These are phyloP conservation scores for Cassiopea andromeda DNA, from an alignment of 30 jellyfish, hydroid and myxozoan genomes.

Conservation along the genomic window DNA sequence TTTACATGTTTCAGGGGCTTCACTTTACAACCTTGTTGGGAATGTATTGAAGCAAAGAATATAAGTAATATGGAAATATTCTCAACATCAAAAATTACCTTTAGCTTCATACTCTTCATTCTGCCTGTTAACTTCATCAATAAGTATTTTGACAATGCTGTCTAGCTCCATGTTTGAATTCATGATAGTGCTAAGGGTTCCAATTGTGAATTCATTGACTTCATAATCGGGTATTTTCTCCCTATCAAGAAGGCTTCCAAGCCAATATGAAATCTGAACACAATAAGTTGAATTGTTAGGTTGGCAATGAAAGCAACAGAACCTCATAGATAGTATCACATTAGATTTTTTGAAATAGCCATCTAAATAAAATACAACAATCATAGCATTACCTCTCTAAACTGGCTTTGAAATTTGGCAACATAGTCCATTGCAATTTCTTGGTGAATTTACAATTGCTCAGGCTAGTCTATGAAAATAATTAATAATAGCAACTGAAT, in stretches of 20 bases:
- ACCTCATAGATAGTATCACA: background rate
- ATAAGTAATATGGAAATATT: background rate
- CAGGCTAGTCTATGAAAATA: no score
- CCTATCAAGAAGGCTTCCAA: slow-evolving; percentile 12
- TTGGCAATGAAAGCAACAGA: background rate
- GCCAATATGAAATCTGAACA: slow-evolving; percentile 42
- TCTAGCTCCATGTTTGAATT: slow-evolving; percentile 40
- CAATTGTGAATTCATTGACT: slow-evolving; percentile 45
- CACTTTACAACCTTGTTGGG: background rate
- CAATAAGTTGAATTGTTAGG: background rate
- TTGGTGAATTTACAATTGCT: no score
- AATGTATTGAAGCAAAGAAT: background rate
- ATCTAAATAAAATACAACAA: no score
- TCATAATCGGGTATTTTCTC: slow-evolving; percentile 43
- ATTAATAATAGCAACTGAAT: no score
- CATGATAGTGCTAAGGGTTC: slow-evolving; percentile 18
- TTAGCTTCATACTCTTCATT: slow-evolving; percentile 42
- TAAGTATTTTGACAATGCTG: slow-evolving; percentile 1
- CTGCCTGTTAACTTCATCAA: slow-evolving; percentile 38
- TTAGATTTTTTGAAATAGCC: no score
- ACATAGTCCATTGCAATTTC: no score
- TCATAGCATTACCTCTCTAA: no score
- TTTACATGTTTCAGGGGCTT: no score
- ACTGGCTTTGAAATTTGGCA: no score
- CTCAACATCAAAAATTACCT: slow-evolving; percentile 2